Evolutionary conservation across 2,888 invertebrate species (phyloP).

Genomic region (Sminthurides aquaticus): DNA sequence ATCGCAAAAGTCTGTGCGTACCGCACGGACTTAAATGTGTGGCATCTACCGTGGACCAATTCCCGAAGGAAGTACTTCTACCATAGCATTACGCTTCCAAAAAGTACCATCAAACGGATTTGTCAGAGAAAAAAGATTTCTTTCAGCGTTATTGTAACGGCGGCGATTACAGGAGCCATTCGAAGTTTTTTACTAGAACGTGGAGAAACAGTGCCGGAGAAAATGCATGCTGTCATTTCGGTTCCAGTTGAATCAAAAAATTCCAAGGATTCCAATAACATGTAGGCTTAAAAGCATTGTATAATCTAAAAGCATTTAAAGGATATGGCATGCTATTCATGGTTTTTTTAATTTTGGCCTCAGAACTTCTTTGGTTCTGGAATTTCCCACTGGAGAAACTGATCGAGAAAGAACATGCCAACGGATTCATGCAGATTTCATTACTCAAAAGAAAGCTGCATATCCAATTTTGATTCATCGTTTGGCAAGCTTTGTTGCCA

Average conservation of each 20-base stretch:
- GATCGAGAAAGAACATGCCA: background rate
- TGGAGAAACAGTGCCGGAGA: background rate
- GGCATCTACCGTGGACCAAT: background rate
- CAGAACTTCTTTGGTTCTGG: background rate
- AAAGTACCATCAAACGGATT: background rate
- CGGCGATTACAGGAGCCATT: background rate
- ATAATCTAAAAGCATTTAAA: too few species aligned
- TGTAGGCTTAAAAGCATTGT: background rate
- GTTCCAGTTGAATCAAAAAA: background rate
- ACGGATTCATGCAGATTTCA: background rate
- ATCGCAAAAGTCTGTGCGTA: too few species aligned
- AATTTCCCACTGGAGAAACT: background rate
- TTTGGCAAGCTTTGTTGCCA: background rate
- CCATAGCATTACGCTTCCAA: background rate
- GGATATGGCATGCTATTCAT: too few species aligned
- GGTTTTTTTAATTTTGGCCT: background rate
- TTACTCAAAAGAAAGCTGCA: background rate
- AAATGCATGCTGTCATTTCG: background rate
- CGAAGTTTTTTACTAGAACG: background rate
- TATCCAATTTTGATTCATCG: background rate
- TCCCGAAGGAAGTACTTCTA: background rate
- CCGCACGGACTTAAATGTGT: background rate
- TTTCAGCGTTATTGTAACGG: background rate
- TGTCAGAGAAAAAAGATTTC: background rate
- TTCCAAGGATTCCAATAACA: background rate